Percentiles rank a stretch among this genome's conserved stretches.
phyloP scores from a whole-genome alignment of 2,113 vertebrate genomes.

The Pleuronectes platessa region DNA sequence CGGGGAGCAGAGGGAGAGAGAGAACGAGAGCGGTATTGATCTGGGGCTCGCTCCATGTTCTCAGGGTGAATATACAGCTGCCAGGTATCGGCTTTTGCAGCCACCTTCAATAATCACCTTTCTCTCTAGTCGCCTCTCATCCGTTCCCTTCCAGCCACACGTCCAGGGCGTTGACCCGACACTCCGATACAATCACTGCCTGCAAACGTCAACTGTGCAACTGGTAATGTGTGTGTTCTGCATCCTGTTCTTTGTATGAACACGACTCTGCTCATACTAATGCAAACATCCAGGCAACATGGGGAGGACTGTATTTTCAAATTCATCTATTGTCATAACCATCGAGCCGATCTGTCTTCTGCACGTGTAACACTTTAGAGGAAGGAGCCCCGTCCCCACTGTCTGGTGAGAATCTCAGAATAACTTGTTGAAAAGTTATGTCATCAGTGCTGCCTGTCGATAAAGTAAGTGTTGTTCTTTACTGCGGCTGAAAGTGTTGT shows the following conservation, averaged over 20 bases:
- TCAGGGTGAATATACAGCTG: slow-evolving; percentile 64
- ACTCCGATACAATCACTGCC: neutral
- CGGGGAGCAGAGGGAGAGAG: slow-evolving; percentile 53
- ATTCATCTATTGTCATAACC: neutral
- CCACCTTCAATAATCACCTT: slow-evolving; percentile 68
- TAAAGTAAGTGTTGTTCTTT: slow-evolving; percentile 38
- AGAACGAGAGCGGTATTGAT: slow-evolving; percentile 53
- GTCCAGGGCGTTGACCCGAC: slow-evolving; percentile 21
- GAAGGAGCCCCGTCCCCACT: slow-evolving; percentile 47
- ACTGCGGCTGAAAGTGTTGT: slow-evolving; percentile 34
- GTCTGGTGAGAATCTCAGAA: slow-evolving; percentile 61
- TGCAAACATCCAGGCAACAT: neutral
- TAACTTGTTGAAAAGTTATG: slow-evolving; percentile 63
- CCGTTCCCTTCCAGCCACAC: slow-evolving; percentile 20
- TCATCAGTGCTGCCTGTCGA: slow-evolving; percentile 63
- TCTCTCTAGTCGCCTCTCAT: slow-evolving; percentile 38
- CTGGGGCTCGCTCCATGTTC: slow-evolving; percentile 62
- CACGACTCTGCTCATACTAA: too few species aligned
- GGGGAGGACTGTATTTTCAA: neutral
- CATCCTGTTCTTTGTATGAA: neutral
- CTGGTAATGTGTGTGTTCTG: neutral
- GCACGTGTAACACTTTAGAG: slow-evolving; percentile 51
- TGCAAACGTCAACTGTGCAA: neutral
- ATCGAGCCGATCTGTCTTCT: slow-evolving; percentile 25
- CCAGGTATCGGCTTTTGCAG: slow-evolving; percentile 61